These are phyloP conservation scores for Agrilus biguttatus DNA, from an alignment of 2,888 invertebrate genomes.

Conservation along the genomic window DNA sequence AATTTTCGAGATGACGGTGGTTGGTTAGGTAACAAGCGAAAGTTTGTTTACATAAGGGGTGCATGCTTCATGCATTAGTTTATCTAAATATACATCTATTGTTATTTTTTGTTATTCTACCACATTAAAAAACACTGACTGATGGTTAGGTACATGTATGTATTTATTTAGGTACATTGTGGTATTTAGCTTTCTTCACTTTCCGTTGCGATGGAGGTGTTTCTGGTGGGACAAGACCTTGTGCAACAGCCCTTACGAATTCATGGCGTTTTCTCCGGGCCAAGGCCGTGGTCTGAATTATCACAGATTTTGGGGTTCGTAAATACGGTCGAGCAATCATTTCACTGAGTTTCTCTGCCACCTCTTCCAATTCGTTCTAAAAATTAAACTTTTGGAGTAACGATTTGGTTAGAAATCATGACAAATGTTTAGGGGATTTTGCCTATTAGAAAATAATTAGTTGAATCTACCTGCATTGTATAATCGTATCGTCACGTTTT, in stretches of 20 bases:
- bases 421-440: too few relatives aligned
- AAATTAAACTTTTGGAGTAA: constrained; percentile 1
- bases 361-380: constrained; percentile 51
- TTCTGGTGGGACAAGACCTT: constrained; percentile 41
- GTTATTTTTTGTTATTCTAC: too few relatives aligned
- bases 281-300: constrained; percentile 44
- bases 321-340: constrained; percentile 50
- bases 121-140: too few relatives aligned
- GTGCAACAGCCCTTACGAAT: constrained; percentile 45
- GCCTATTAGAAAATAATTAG: too few relatives aligned
- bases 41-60: too few relatives aligned
- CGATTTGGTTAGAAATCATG: too few relatives aligned
- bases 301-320: constrained; percentile 43
- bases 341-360: constrained; percentile 48
- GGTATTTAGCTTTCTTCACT: constrained; percentile 28
- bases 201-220: constrained; percentile 44
- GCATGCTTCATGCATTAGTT: too few relatives aligned
- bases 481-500: too few relatives aligned
- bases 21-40: background rate
- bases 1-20: background rate
- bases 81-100: too few relatives aligned
- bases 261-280: constrained; percentile 46
- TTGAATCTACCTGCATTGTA: too few relatives aligned
- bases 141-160: constrained; percentile 1
- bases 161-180: constrained; percentile 28